Conservation (phyloP, 1,140 invertebrate genomes). For the Drepana arcuata region DNA sequence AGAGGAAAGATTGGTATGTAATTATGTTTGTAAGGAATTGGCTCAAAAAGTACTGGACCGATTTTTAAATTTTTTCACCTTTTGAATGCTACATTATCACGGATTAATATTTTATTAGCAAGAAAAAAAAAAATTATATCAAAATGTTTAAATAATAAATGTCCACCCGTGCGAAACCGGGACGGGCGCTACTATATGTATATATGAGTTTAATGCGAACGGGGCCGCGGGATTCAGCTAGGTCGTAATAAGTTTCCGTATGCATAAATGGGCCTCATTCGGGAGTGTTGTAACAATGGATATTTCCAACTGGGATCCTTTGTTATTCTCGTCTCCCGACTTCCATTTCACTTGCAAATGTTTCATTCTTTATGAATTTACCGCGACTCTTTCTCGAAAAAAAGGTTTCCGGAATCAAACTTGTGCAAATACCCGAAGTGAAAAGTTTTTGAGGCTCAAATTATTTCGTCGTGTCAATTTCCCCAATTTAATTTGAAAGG, state of each 20-base stretch:
- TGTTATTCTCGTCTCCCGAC: constrained; percentile 35
- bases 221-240: too few relatives aligned
- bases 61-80: too few relatives aligned
- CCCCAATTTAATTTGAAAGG: constrained; percentile 1
- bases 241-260: constrained; percentile 44
- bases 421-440: constrained; percentile 44
- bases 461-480: constrained; percentile 12
- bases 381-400: constrained; percentile 22
- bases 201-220: too few relatives aligned
- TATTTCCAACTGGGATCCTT: constrained; percentile 28
- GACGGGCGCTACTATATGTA: too few relatives aligned
- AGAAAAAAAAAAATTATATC: too few relatives aligned
- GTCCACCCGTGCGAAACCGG: too few relatives aligned
- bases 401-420: constrained; percentile 37
- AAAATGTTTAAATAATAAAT: too few relatives aligned
- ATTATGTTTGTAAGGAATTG: too few relatives aligned
- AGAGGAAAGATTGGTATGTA: too few relatives aligned
- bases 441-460: constrained; percentile 14
- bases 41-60: too few relatives aligned
- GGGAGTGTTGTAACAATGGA: constrained; percentile 36
- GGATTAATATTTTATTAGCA: too few relatives aligned
- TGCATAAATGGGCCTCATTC: constrained; percentile 53
- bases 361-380: constrained; percentile 47
- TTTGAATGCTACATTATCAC: too few relatives aligned
- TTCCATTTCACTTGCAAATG: constrained; percentile 56